Evolutionary conservation across 37 sponge, comb jelly and placozoan species (phyloP).

Genomic region (Aplysina aerophoba): DNA sequence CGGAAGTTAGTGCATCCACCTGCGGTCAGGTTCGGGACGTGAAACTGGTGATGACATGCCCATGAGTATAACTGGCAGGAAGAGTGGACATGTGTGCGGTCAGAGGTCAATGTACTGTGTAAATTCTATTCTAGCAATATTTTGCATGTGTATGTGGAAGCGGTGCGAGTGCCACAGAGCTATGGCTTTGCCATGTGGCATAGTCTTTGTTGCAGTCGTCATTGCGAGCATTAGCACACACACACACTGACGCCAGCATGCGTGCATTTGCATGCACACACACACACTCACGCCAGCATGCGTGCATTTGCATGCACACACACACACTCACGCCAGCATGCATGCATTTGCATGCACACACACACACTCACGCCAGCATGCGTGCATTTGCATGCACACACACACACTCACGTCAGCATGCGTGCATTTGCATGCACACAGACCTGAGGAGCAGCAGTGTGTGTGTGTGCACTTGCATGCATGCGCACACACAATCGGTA

Average conservation of each 20-base stretch:
- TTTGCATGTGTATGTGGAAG: too few relatives aligned
- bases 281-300: background rate
- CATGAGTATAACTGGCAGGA: too few relatives aligned
- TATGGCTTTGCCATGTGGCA: too few relatives aligned
- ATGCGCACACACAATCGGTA: background rate
- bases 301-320: background rate
- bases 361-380: background rate
- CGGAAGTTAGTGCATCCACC: too few relatives aligned
- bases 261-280: background rate
- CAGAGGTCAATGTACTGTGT: too few relatives aligned
- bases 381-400: background rate
- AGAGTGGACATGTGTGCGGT: too few relatives aligned
- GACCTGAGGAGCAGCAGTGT: too few relatives aligned
- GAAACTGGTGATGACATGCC: too few relatives aligned
- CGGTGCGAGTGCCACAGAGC: too few relatives aligned
- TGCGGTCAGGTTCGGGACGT: too few relatives aligned
- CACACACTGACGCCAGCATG: background rate
- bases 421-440: background rate
- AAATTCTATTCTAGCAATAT: too few relatives aligned
- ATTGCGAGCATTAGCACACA: background rate
- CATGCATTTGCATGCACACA: background rate
- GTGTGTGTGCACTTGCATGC: background rate
- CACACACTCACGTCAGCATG: constrained; percentile 4
- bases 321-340: background rate
- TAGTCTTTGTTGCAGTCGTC: background rate